Evolutionary conservation across 2,113 vertebrate species (phyloP).

Genomic region (Elanus axillaris): DNA sequence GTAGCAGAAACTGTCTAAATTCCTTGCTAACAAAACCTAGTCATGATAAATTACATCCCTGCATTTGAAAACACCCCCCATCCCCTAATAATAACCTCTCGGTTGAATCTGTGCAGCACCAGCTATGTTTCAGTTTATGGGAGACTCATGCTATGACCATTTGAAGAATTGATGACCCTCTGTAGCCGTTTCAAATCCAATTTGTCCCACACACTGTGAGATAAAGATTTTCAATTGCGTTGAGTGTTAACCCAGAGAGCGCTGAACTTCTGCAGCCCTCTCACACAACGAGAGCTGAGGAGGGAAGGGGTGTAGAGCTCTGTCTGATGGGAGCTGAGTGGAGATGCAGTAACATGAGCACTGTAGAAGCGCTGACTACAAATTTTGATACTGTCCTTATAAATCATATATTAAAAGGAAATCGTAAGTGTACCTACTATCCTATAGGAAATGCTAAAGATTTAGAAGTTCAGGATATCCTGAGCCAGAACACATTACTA

Average conservation of each 20-base stretch:
- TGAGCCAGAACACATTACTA: neutral
- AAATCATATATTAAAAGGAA: neutral
- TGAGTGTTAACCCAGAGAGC: neutral
- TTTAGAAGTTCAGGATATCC: neutral
- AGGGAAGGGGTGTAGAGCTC: neutral
- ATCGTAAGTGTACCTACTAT: neutral
- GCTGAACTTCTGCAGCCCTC: neutral
- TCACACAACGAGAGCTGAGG: neutral
- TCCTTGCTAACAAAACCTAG: conserved; percentile 18
- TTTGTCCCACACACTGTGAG: conserved; percentile 19
- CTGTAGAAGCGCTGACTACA: neutral
- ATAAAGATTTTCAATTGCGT: conserved; percentile 47
- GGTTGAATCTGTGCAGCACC: neutral
- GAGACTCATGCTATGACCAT: neutral
- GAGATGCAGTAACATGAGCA: neutral
- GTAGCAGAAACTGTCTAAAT: conserved; percentile 27
- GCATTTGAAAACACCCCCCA: neutral
- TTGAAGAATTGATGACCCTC: conserved; percentile 41
- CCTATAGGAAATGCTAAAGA: neutral
- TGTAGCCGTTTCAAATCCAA: conserved; percentile 32
- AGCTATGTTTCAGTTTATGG: neutral
- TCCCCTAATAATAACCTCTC: conserved; percentile 35
- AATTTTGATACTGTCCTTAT: neutral
- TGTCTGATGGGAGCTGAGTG: neutral
- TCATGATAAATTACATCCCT: conserved; percentile 30